phyloP scores from a whole-genome alignment of 2,113 vertebrate genomes.

The Eurypyga helias region DNA sequence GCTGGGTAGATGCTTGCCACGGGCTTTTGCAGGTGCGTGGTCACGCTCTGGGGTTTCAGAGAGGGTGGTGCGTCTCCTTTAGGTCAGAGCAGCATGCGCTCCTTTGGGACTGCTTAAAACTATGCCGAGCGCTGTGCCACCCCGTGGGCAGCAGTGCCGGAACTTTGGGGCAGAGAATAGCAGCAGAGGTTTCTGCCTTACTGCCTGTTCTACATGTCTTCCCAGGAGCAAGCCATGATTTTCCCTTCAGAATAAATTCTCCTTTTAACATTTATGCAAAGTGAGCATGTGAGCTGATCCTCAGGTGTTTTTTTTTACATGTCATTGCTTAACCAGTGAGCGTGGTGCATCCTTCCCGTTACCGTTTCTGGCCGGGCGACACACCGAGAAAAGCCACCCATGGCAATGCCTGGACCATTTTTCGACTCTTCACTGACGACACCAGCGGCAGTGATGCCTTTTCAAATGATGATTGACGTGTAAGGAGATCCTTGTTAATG shows the following conservation, averaged over 20 bases:
- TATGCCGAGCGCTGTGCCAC: background rate
- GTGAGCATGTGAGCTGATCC: background rate
- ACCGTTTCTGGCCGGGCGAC: fast-evolving
- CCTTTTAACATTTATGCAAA: background rate
- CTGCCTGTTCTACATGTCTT: fast-evolving
- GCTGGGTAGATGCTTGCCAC: background rate
- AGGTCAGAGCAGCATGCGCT: fast-evolving
- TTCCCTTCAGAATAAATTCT: background rate
- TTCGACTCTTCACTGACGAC: background rate
- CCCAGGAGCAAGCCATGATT: fast-evolving
- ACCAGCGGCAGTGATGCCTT: background rate
- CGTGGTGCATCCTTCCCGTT: fast-evolving
- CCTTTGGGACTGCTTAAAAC: fast-evolving
- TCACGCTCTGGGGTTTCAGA: fast-evolving
- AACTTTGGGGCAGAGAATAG: background rate
- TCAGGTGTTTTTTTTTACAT: background rate
- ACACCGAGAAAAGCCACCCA: background rate
- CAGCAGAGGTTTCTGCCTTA: background rate
- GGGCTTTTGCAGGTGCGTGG: background rate
- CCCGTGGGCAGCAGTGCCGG: too few relatives aligned
- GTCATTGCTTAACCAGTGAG: background rate
- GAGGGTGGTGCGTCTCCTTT: background rate
- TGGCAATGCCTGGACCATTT: background rate
- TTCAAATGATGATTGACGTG: background rate
- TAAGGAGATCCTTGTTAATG: background rate